These are phyloP conservation scores for Drosophila pandora DNA, from an alignment of 1,140 invertebrate genomes.

Conservation along the genomic window DNA sequence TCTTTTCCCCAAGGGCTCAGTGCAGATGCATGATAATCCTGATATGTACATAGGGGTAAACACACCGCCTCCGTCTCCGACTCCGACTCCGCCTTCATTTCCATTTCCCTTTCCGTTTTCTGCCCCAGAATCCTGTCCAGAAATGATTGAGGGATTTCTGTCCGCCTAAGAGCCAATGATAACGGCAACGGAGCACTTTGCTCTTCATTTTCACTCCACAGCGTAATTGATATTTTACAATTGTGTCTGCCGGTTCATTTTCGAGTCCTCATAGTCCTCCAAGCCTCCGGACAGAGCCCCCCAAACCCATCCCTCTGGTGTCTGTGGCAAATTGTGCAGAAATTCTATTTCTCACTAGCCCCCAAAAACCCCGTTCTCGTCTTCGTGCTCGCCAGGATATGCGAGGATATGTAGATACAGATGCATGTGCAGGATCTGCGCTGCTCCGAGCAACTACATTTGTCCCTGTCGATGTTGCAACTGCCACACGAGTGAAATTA, in stretches of 20 bases:
- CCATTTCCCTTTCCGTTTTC: too few relatives aligned
- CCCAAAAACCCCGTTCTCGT: neutral
- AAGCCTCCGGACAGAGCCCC: neutral
- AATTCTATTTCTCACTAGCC: conserved; percentile 68
- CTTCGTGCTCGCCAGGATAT: conserved; percentile 3
- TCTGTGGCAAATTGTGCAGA: conserved; percentile 72
- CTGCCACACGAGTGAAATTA: conserved; percentile 41
- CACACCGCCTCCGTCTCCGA: conserved; percentile 6
- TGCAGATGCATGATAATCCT: conserved; percentile 60
- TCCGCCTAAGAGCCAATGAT: conserved; percentile 47
- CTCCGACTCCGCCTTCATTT: too few relatives aligned
- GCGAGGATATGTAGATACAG: conserved; percentile 26
- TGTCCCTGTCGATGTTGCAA: conserved; percentile 43
- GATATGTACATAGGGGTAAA: conserved; percentile 35
- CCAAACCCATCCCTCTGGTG: neutral
- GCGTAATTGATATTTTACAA: conserved; percentile 79
- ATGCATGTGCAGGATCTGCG: conserved; percentile 32
- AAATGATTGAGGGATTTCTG: conserved; percentile 77
- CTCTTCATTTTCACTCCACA: conserved; percentile 63
- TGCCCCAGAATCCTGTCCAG: conserved; percentile 50
- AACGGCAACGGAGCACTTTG: conserved; percentile 59
- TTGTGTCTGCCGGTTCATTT: conserved; percentile 53
- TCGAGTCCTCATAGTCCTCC: neutral
- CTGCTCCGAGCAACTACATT: conserved; percentile 27
- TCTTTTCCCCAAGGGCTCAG: conserved; percentile 27